Conservation (phyloP, 2,113 vertebrate species). For the Mionectes macconnelli region DNA sequence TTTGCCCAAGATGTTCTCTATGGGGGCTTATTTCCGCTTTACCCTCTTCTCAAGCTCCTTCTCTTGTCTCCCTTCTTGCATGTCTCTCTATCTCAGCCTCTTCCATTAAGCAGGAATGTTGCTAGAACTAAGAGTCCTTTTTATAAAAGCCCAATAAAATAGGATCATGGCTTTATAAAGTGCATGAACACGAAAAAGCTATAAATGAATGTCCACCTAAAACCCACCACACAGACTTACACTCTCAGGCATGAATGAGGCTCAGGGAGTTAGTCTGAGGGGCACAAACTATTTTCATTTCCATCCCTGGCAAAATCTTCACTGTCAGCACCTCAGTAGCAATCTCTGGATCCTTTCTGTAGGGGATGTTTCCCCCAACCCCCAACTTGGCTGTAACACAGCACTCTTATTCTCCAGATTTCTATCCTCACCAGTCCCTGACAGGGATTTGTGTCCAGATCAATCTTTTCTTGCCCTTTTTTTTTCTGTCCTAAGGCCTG, state of each 20-base stretch:
- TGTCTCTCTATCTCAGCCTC: not conserved
- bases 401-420: not conserved
- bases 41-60: not conserved
- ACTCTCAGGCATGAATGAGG: not conserved
- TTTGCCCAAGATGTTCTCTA: not conserved
- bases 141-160: conserved; percentile 22
- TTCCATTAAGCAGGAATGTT: conserved; percentile 10
- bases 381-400: not conserved
- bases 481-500: not conserved
- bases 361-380: not conserved
- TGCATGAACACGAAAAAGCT: not conserved
- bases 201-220: not conserved
- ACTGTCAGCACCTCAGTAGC: not conserved
- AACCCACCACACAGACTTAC: not conserved
- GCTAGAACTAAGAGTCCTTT: not conserved
- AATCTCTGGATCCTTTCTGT: not conserved
- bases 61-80: not conserved
- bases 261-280: not conserved
- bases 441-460: conserved; percentile 17
- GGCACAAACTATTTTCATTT: not conserved
- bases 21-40: not conserved
- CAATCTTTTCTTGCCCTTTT: not conserved
- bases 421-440: conserved; percentile 1
- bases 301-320: not conserved
- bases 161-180: conserved; percentile 11